Conservation (phyloP, 1,140 invertebrate genomes). For the Ceratina japonica region DNA sequence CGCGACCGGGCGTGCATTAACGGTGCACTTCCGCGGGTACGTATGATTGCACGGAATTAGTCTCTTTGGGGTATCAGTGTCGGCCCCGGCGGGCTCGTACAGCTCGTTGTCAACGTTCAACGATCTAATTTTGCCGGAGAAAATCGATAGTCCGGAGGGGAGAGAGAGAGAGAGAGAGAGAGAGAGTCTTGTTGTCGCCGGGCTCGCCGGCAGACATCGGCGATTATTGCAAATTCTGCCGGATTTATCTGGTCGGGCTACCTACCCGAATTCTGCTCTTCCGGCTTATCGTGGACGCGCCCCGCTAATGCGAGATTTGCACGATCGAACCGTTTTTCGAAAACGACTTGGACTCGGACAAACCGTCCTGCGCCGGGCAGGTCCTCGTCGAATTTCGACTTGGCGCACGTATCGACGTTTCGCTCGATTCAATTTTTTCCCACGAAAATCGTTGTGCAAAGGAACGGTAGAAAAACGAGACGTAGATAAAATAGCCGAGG, state of each 20-base stretch:
- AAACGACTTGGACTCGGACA: not conserved
- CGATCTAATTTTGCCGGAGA: constrained; percentile 34
- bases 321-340: constrained; percentile 3
- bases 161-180: too few species aligned
- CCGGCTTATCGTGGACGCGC: not conserved
- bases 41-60: constrained; percentile 28
- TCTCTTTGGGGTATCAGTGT: constrained; percentile 31
- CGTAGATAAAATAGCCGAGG: not conserved
- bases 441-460: too few species aligned
- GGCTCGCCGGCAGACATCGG: not conserved
- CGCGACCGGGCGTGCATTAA: not conserved
- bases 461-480: not conserved
- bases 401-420: too few species aligned
- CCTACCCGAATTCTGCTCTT: not conserved
- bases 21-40: not conserved
- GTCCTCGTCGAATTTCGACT: not conserved
- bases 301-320: constrained; percentile 1
- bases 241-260: constrained; percentile 24
- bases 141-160: constrained; percentile 17
- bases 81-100: not conserved
- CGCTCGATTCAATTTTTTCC: too few species aligned
- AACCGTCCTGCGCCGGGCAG: too few species aligned
- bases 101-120: constrained; percentile 2
- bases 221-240: constrained; percentile 40
- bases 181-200: not conserved